Conservation (phyloP, 2,113 vertebrate genomes). For the Hemichromis elongatus region DNA sequence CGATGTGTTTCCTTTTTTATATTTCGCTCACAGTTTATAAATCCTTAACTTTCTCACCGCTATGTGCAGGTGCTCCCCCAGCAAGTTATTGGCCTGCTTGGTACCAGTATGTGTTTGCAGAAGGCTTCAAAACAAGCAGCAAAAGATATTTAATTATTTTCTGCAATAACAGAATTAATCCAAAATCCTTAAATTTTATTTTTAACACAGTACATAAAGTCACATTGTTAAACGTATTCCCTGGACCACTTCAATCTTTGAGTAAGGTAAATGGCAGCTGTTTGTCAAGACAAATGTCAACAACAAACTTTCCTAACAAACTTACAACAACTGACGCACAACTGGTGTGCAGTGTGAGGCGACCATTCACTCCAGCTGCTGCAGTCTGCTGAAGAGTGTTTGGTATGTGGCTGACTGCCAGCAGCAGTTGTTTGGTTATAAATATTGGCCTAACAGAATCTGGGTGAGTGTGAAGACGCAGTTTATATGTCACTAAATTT, state of each 20-base stretch:
- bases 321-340: constrained; percentile 12
- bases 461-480: background rate
- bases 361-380: constrained; percentile 25
- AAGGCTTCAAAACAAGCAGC: constrained; percentile 58
- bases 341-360: background rate
- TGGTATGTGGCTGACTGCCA: constrained; percentile 19
- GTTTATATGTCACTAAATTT: background rate
- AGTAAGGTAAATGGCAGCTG: background rate
- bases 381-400: constrained; percentile 6
- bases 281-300: background rate
- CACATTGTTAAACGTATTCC: background rate
- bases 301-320: background rate
- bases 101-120: constrained; percentile 67
- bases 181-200: background rate
- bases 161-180: background rate
- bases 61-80: constrained; percentile 71
- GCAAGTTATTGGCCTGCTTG: constrained; percentile 59
- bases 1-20: background rate
- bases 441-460: background rate
- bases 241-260: background rate
- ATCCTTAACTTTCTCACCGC: constrained; percentile 60
- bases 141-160: background rate
- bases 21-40: background rate
- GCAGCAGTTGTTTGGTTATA: background rate
- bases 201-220: background rate